Base-by-base conservation (phyloP, 2,797 vertebrate genomes). In the Scomberomorus guttatus region DNA sequence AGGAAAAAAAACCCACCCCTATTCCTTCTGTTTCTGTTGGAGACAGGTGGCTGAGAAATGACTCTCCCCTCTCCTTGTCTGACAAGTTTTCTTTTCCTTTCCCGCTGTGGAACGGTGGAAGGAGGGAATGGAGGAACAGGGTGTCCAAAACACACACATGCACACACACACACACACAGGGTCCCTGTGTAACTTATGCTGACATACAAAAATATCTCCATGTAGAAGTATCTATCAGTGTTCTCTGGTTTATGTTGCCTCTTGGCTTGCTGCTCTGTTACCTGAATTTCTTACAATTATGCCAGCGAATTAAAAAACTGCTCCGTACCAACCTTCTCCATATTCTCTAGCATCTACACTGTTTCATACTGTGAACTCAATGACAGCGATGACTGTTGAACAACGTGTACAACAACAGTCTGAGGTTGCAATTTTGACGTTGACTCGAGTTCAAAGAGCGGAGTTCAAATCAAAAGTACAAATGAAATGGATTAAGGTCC, bases 1-100 rank as follows among this genome's bases (percentile, higher is more conserved):
- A 13, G 0, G 0, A 13, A 42, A 18, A 50, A 29, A 48, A 68
- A 65, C 68, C 39, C 64, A 69, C 67, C 66, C 82, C 14, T 75
- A 75, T 83, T 79, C 51, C 59, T 66, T 0, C 11, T 89, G 82
- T 90, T 92, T 82, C 83, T 82, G 75, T 85, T 90, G 88, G 79
- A 90, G 79, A 81, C 87, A 89, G 85, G 83, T 87, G 85, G 86
- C 52, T 88, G 81, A 86, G 79, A 57, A 87, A 84, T 82, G 71
- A 75, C 57, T 82, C 75, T 82, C 60, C 56, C 56, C 55, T 79
- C 65, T 54, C 56, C 68, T 64, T 59, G n/a, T 68, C 66, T 72
- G 74, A 90, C 86, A 81, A 76, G 83, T 90, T 87, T 88, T 90
- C 73, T 85, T 90, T 91, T 90, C 86, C 83, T 90, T 80, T 71